phyloP scores from a whole-genome alignment of 2,113 vertebrate species.

The Podarcis raffonei region DNA sequence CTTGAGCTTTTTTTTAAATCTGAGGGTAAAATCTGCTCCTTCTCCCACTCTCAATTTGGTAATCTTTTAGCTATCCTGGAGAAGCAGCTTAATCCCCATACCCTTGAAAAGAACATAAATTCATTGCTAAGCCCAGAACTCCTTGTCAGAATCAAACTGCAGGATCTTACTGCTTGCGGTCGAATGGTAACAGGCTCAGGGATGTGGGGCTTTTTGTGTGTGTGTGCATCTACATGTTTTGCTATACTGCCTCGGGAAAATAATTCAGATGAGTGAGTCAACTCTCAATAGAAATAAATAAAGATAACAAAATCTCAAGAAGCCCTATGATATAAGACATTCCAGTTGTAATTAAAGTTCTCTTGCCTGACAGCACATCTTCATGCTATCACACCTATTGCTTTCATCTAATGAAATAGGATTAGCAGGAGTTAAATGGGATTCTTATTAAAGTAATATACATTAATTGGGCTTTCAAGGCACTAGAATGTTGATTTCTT shows the following conservation, averaged over 20 bases:
- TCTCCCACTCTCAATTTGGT: neutral
- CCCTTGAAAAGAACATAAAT: neutral
- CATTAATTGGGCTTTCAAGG: neutral
- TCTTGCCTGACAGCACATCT: neutral
- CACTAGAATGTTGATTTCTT: neutral
- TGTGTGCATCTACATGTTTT: slow-evolving; percentile 17
- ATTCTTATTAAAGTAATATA: neutral
- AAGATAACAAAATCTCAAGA: neutral
- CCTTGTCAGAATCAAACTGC: neutral
- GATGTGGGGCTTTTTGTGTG: neutral
- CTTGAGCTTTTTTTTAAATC: neutral
- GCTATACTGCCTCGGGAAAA: slow-evolving; percentile 22
- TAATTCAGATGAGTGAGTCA: neutral
- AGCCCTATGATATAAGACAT: neutral
- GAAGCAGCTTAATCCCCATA: neutral
- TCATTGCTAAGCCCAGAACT: neutral
- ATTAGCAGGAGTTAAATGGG: neutral
- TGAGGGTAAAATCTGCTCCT: neutral
- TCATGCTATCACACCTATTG: neutral
- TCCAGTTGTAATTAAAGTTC: neutral
- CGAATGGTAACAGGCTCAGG: neutral
- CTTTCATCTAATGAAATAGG: slow-evolving; percentile 9
- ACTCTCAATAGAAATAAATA: neutral
- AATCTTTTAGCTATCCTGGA: neutral
- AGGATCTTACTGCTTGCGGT: neutral